Conservation (phyloP, 2,797 vertebrate species). For the Acridotheres tristis region DNA sequence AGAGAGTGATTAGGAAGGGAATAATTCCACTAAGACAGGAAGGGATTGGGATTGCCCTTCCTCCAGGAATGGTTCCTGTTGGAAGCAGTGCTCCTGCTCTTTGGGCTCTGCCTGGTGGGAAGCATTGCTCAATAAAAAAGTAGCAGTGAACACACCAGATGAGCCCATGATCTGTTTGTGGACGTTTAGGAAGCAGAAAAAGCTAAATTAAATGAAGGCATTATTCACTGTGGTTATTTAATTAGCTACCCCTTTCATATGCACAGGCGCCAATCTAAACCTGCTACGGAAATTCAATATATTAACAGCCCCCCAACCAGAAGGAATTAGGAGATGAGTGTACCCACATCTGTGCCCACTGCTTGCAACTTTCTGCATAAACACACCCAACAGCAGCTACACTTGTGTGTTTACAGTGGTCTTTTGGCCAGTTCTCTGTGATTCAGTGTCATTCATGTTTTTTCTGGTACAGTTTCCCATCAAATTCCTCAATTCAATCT, state of each 20-base stretch:
- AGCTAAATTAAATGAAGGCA: not conserved
- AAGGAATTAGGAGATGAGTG: not conserved
- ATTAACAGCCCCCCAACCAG: not conserved
- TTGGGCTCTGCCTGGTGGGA: not conserved
- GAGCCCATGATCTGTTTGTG: not conserved
- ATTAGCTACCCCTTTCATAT: constrained; percentile 17
- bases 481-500: constrained; percentile 51
- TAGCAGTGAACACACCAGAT: not conserved
- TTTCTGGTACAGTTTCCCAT: constrained; percentile 61
- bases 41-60: not conserved
- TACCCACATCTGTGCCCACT: constrained; percentile 3
- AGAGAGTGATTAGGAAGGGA: not conserved
- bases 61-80: not conserved
- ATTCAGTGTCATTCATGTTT: constrained; percentile 62
- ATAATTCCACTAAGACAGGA: not conserved
- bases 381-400: constrained; percentile 25
- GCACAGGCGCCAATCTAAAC: not conserved
- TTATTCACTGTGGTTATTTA: constrained; percentile 21
- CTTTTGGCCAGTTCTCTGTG: constrained; percentile 51
- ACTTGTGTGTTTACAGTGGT: constrained; percentile 44
- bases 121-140: not conserved
- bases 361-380: not conserved
- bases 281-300: not conserved
- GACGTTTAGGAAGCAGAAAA: constrained; percentile 18
- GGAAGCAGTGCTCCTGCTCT: not conserved